A percentile compares a stretch with the other conserved stretches of the same genome.
Conservation (phyloP, 2,113 vertebrate species). For the Pao palembangensis region DNA sequence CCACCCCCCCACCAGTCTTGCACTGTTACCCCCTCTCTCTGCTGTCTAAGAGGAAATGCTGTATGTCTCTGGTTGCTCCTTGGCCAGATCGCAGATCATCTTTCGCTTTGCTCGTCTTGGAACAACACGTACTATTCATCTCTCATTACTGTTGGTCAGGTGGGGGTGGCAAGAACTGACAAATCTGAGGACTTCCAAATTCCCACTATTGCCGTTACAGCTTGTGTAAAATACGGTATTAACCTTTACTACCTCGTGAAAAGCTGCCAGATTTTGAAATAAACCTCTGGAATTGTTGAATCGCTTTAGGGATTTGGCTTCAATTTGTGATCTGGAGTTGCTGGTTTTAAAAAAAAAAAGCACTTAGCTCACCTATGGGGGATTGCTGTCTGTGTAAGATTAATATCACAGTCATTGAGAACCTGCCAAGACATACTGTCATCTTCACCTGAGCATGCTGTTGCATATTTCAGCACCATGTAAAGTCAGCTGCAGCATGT, state of each 20-base stretch:
- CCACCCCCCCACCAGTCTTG: slow-evolving; percentile 26
- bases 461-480: slow-evolving; percentile 3
- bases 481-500: not conserved
- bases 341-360: slow-evolving; percentile 32
- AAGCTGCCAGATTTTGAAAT: slow-evolving; percentile 31
- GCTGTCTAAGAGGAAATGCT: slow-evolving; percentile 28
- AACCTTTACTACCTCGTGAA: slow-evolving; percentile 1
- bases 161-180: slow-evolving; percentile 18
- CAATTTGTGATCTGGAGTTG: slow-evolving; percentile 37
- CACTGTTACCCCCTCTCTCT: slow-evolving; percentile 14
- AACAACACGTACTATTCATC: slow-evolving; percentile 1
- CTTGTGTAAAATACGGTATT: slow-evolving; percentile 26
- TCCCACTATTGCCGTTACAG: not conserved
- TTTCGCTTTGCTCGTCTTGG: not conserved
- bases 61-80: slow-evolving; percentile 39
- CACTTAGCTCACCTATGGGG: slow-evolving; percentile 8
- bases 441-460: slow-evolving; percentile 33
- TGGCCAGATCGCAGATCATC: slow-evolving; percentile 39
- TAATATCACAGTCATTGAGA: slow-evolving; percentile 21
- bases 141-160: not conserved
- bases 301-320: slow-evolving; percentile 42
- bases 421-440: slow-evolving; percentile 25
- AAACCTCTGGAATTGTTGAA: slow-evolving; percentile 42
- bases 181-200: slow-evolving; percentile 2
- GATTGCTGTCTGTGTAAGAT: slow-evolving; percentile 35